A percentile compares a stretch with the other conserved stretches of the same genome.
phyloP scores from a whole-genome alignment of 2,888 invertebrate species.

The Chrysotoxum bicinctum region DNA sequence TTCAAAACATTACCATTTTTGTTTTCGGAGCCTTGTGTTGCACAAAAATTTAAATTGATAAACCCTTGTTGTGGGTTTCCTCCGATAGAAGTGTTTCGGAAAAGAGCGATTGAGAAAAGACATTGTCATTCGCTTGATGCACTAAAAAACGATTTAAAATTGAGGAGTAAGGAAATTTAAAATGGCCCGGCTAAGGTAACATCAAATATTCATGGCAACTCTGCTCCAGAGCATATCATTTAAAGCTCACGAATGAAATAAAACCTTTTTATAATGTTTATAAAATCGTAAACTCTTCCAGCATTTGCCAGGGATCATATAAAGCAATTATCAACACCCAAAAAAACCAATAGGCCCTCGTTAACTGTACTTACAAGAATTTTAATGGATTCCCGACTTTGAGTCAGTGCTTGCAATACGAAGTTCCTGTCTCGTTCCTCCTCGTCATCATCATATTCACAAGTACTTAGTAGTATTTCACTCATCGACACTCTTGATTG shows the following conservation, averaged over 20 bases:
- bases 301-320: not conserved
- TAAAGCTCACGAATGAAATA: not conserved
- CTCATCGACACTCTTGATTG: slow-evolving; percentile 13
- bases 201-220: no score
- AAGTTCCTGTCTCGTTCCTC: slow-evolving; percentile 74
- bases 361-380: slow-evolving; percentile 68
- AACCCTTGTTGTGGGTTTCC: no score
- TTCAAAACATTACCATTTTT: no score
- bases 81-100: no score
- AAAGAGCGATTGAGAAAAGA: no score
- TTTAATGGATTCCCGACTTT: slow-evolving; percentile 74
- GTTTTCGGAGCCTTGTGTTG: no score
- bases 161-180: no score
- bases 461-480: slow-evolving; percentile 37
- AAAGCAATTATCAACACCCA: not conserved
- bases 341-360: not conserved
- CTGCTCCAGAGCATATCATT: no score
- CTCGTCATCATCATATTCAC: slow-evolving; percentile 70
- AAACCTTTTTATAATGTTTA: not conserved
- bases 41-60: no score
- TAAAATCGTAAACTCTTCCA: not conserved
- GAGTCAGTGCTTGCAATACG: slow-evolving; percentile 73
- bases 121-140: no score
- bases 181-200: no score
- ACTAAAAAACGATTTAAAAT: no score